Evolutionary conservation across 2,797 vertebrate species (phyloP).

Genomic region (Helarctos malayanus): DNA sequence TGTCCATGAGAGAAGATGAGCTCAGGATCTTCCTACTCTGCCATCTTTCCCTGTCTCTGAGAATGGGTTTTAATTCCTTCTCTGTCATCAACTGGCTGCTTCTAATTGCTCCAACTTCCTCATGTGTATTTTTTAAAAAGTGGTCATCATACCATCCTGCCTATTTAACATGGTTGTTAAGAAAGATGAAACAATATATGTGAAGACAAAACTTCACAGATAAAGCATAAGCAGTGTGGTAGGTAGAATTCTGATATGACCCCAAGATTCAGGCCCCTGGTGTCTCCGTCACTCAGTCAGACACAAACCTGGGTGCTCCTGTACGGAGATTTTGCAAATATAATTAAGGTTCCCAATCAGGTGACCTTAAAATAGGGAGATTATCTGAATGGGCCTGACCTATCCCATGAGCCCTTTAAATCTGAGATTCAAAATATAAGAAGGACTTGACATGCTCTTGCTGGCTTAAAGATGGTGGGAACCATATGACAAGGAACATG

Average conservation of each 20-base stretch:
- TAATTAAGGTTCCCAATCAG: neutral
- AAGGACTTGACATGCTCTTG: neutral
- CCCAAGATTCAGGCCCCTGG: neutral
- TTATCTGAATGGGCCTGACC: slow-evolving; percentile 16
- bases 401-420: slow-evolving; percentile 9
- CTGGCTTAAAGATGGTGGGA: neutral
- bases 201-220: slow-evolving; percentile 18
- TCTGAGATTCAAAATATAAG: slow-evolving; percentile 23
- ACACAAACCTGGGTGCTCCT: neutral
- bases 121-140: slow-evolving; percentile 45
- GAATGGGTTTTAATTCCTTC: slow-evolving; percentile 32
- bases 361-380: slow-evolving; percentile 15
- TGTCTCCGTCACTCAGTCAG: neutral
- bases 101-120: slow-evolving; percentile 48
- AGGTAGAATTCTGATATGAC: neutral
- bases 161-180: slow-evolving; percentile 55
- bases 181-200: slow-evolving; percentile 59
- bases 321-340: slow-evolving; percentile 9
- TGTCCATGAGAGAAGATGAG: neutral
- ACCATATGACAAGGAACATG: neutral
- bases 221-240: neutral
- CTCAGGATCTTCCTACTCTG: too few relatives aligned
- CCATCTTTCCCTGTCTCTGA: neutral
- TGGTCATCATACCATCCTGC: slow-evolving; percentile 2
- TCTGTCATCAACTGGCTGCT: slow-evolving; percentile 38